Base-by-base conservation (phyloP, 2,888 invertebrate species). In the Stenchaetothrips biformis region DNA sequence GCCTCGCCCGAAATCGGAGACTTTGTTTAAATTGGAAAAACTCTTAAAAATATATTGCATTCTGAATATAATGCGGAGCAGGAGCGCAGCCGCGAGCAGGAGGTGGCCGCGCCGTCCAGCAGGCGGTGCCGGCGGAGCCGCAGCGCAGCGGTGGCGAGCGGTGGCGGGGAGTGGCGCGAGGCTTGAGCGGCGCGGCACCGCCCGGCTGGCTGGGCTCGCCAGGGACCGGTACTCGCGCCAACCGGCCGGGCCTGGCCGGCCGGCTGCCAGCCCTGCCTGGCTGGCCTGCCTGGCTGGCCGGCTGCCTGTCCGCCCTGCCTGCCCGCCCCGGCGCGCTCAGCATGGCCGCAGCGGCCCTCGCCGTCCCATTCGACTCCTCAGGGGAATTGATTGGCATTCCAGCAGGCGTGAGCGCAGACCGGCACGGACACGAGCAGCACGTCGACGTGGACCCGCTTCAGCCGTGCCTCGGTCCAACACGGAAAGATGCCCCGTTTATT, bases 21-120 rank as follows among this genome's bases (percentile, higher is more conserved):
- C 59, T 59, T 74, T 74, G 67, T 74, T 74, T 74, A 74, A 74
- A 74, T 74, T 74, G 67, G 67, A n/a, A 74, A 74, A 74, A 74
- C 67, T 82, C 82, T 83, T 83, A 81, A 81, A 83, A 82, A 83
- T 82, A 83, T 82, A 83, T 83, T 83, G 83, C 83, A 83, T 83
- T 83, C 82, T 82, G 82, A 83, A 83, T 83, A 82, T 81, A 81
- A 82, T 79, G 81, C 80, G 79, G 79, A 80, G 6, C 82, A 82
- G 82, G 83, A 78, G 80, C 48, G 2, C 79, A 82, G 82, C 67
- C 77, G 80, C n/a, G n/a, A 9, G 53, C 16, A 83, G 82, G 83
- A 82, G 83, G 79, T 81, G 59, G 80, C 53, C 77, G 77, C 27
- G 74, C 53, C 80, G 77, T 62, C 78, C 77, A 53, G 77, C 80